Conservation (phyloP, 2,888 invertebrate genomes). For the Leptinotarsa peninsularis region DNA sequence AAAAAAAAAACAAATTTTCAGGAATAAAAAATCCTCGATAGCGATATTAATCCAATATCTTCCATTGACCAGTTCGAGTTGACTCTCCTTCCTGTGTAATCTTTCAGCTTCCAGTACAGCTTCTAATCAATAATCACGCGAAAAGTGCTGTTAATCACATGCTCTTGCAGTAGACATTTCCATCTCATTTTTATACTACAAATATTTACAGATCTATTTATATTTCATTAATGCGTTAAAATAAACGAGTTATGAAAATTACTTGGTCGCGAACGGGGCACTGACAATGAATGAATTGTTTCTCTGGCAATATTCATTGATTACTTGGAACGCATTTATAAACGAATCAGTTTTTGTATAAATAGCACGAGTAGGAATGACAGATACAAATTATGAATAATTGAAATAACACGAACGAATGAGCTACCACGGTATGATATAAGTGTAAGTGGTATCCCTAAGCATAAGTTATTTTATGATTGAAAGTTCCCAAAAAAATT, state of each 20-base stretch:
- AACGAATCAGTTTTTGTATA: conserved; percentile 6
- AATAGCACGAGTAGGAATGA: conserved; percentile 2
- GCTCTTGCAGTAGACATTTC: neutral
- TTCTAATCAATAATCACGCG: neutral
- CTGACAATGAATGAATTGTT: conserved; percentile 20
- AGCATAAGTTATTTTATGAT: no score
- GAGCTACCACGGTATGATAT: neutral
- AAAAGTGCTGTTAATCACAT: neutral
- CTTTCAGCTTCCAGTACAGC: no score
- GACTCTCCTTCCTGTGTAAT: no score
- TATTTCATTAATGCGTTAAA: conserved; percentile 15
- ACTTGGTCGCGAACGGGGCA: neutral
- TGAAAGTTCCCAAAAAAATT: no score
- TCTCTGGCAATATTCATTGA: conserved; percentile 19
- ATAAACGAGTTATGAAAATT: conserved; percentile 20
- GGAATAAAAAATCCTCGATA: no score
- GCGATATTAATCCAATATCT: no score
- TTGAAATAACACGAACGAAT: neutral
- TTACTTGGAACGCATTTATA: conserved; percentile 14
- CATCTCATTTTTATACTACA: conserved; percentile 4
- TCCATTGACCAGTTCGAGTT: no score
- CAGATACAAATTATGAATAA: neutral
- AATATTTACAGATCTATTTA: conserved; percentile 19
- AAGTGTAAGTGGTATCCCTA: no score
- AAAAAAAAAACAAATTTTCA: no score